Evolutionary conservation across 2,888 invertebrate genomes (phyloP).

Genomic region (Dione vanillae): DNA sequence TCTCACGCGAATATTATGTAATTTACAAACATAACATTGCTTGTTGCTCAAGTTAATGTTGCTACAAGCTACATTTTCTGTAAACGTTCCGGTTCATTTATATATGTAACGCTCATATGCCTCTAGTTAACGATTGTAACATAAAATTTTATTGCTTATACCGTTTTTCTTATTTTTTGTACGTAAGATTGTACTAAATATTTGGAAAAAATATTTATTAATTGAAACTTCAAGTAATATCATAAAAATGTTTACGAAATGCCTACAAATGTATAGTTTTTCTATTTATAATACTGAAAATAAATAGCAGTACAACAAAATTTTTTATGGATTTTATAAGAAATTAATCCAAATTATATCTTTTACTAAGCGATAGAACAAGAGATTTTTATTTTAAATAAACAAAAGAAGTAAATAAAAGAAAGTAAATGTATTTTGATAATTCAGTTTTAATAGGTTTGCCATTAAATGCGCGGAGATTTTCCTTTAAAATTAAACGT

Average conservation of each 20-base stretch:
- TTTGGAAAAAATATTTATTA: background rate
- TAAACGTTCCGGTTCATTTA: conserved; percentile 17
- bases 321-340: background rate
- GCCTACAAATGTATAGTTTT: background rate
- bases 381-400: background rate
- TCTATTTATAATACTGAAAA: background rate
- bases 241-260: background rate
- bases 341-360: background rate
- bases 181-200: no score
- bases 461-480: no score
- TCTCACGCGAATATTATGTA: conserved; percentile 41
- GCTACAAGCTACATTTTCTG: conserved; percentile 9
- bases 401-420: background rate
- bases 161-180: background rate
- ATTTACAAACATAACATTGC: conserved; percentile 29
- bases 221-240: background rate
- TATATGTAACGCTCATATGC: background rate
- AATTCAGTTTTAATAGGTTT: no score
- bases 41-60: conserved; percentile 27
- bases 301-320: background rate
- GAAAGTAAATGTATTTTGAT: no score
- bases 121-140: background rate
- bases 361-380: background rate
- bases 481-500: background rate
- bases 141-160: background rate